Percentiles rank a stretch among this genome's conserved stretches.
phyloP scores from a whole-genome alignment of 2,113 vertebrate genomes.

The Poeciliopsis occidentalis region DNA sequence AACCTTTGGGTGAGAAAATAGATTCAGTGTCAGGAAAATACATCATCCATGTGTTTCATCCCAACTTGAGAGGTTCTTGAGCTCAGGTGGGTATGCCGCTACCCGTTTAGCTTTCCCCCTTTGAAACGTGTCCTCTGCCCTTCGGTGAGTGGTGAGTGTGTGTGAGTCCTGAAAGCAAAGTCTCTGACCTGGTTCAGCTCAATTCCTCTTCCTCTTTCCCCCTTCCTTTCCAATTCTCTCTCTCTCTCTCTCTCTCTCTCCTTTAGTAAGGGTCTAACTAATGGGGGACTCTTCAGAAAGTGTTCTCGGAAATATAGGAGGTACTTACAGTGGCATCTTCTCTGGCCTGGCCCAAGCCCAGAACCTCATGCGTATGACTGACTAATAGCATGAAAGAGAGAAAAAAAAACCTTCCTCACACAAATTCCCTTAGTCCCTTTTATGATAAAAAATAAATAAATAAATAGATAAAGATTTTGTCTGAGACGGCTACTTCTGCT shows the following conservation, averaged over 20 bases:
- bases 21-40: neutral
- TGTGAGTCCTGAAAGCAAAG: conserved; percentile 23
- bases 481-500: conserved; percentile 30
- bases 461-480: neutral
- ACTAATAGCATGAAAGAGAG: conserved; percentile 87
- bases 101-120: neutral
- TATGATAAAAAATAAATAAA: neutral
- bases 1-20: neutral
- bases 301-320: conserved; percentile 95
- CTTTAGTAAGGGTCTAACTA: conserved; percentile 93
- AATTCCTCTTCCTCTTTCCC: conserved; percentile 74
- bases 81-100: conserved; percentile 8
- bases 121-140: conserved; percentile 12
- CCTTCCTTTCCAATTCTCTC: conserved; percentile 76
- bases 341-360: conserved; percentile 70
- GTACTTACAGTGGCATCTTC: conserved; percentile 88
- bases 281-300: conserved; percentile 96
- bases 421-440: conserved; percentile 4
- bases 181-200: conserved; percentile 28
- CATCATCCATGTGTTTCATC: neutral
- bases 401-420: conserved; percentile 3
- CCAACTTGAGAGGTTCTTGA: neutral
- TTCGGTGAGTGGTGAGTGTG: conserved; percentile 14
- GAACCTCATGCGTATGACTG: conserved; percentile 92
- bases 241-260: conserved; percentile 80